Conservation (phyloP, 2,888 invertebrate species). For the Notodonta dromedarius region DNA sequence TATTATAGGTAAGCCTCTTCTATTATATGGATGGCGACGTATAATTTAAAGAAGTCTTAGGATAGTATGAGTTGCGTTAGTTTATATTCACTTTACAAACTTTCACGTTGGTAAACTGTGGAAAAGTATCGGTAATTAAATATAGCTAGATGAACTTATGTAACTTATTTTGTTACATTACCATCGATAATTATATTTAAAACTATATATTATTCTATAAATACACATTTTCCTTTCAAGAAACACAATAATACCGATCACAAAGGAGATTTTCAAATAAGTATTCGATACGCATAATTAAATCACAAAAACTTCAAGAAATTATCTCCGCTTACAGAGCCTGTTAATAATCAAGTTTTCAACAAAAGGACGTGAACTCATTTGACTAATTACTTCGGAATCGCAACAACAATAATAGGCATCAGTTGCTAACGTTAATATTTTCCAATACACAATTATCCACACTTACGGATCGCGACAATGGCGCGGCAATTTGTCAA, state of each 20-base stretch:
- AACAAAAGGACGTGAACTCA: conserved; percentile 29
- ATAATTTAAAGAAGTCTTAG: too few relatives aligned
- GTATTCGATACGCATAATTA: conserved; percentile 29
- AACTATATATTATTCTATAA: neutral
- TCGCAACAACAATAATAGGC: conserved; percentile 37
- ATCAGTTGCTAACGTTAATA: conserved; percentile 49
- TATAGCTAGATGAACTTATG: too few relatives aligned
- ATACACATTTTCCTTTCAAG: conserved; percentile 1
- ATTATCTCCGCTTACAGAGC: conserved; percentile 32
- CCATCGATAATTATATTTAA: conserved; percentile 15
- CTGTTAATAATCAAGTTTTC: conserved; percentile 30
- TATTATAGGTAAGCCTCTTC: too few relatives aligned
- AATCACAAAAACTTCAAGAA: conserved; percentile 31
- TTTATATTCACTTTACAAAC: too few relatives aligned
- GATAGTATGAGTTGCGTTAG: too few relatives aligned
- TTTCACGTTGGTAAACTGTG: too few relatives aligned
- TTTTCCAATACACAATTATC: conserved; percentile 51
- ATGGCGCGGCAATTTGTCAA: conserved; percentile 37
- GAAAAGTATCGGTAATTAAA: too few relatives aligned
- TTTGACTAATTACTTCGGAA: conserved; percentile 46
- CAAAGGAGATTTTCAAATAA: conserved; percentile 26
- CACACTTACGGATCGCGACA: conserved; percentile 42
- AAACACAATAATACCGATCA: conserved; percentile 13
- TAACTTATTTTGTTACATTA: neutral
- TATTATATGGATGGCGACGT: too few relatives aligned